Conservation (phyloP, 2,888 invertebrate species). For the Nomada lathburiana region DNA sequence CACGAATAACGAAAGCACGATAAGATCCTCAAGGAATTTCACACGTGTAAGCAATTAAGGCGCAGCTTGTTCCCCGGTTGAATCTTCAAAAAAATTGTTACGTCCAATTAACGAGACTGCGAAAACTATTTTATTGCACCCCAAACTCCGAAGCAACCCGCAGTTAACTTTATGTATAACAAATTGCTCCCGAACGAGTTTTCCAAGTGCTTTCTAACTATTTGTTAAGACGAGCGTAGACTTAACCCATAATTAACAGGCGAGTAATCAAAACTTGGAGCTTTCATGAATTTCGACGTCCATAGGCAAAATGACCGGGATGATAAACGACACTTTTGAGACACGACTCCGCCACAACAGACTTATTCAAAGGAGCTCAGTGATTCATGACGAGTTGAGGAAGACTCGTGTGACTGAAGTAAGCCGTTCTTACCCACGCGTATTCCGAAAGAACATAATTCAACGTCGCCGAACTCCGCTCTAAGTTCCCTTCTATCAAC, state of each 20-base stretch:
- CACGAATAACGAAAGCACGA: slow-evolving; percentile 21
- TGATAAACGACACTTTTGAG: slow-evolving; percentile 11
- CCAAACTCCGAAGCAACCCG: not conserved
- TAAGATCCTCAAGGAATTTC: slow-evolving; percentile 18
- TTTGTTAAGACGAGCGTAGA: not conserved
- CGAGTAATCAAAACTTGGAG: not conserved
- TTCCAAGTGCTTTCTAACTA: not conserved
- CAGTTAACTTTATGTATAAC: not conserved
- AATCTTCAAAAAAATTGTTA: not conserved
- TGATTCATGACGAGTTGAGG: not conserved
- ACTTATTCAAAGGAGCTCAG: not conserved
- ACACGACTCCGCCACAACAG: not conserved
- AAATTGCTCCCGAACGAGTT: not conserved
- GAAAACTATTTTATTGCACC: not conserved
- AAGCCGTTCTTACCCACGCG: not conserved
- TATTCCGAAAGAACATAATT: not conserved
- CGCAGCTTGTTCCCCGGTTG: not conserved
- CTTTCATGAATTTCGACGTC: not conserved
- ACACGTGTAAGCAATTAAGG: slow-evolving; percentile 19
- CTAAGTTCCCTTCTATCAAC: not conserved
- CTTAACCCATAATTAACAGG: not conserved
- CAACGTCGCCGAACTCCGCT: not conserved
- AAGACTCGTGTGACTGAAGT: not conserved
- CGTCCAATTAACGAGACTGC: slow-evolving; percentile 19
- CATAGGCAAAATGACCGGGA: too few relatives aligned